Base-by-base conservation (phyloP, 2,888 invertebrate genomes). In the Eumerus sabulonum region DNA sequence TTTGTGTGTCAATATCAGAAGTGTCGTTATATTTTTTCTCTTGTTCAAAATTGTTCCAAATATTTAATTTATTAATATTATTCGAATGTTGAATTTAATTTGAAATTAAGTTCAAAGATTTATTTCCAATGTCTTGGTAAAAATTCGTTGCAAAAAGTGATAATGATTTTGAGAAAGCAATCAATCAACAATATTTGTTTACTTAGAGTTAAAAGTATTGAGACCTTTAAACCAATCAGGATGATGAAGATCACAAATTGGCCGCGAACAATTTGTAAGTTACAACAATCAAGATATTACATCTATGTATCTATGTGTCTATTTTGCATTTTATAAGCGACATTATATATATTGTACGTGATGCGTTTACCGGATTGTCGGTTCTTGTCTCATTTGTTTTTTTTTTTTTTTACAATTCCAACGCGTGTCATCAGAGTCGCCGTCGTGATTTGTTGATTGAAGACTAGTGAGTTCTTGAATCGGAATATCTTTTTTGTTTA, bases 1-100 rank as follows among this genome's bases (percentile, higher is more conserved):
- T 27, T 40, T 27, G 9, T 47, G 50, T 51, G 66, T 51, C 72
- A 77, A 73, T 68, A 77, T 77, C 73, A 18, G 77, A 63, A 47
- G 67, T 59, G 57, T 57, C n/a, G n/a, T 27, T 27, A 4, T 27
- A 4, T 27, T 27, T 27, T 27, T 27, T 2, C 7, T 27, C 7
- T 27, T 27, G 27, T 27, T 27, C 7, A n/a, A n/a, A n/a, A n/a
- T 27, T 27, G 27, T 27, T 27, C 7, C 7, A 2, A 27, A 4
- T 27, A 4, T 27, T 27, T 27, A 4, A 27, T 27, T 40, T 40
- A n/a, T 9, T 11, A 45, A 9, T 45, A 14, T 14, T 16, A 0
- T 14, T 13, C 67, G 67, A 77, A 63, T 77, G 67, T 67, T 77
- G 67, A 73, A n/a, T 73, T 77, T 77, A 47, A 68, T 48, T 42